Base-by-base conservation (phyloP, 1,140 invertebrate species). In the Drosophila nigrodunni region DNA sequence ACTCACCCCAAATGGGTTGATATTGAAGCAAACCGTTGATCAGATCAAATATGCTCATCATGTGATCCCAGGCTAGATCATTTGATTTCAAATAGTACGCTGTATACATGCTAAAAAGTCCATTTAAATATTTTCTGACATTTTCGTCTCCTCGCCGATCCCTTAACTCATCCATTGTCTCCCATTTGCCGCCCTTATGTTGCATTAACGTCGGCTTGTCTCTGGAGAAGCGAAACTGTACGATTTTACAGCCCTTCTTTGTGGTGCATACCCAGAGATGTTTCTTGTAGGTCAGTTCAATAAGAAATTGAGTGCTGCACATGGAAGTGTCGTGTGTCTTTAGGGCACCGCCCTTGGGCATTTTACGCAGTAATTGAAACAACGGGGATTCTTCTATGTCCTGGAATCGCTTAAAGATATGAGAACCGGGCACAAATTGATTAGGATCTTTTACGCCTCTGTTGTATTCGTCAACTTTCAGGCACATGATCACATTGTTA, bases 301-400 rank as follows among this genome's bases (percentile, higher is more conserved):
- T 73, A 7, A 89, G 50, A 85, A 94, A 97, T 39, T 95, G 94
- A 0, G 93, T 89, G 7, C 94, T 95, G 6, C 94, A 93, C 5
- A 96, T 93, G 0, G 95, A 94, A 7, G 94, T 94, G 66, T 96
- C 95, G 73, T 97, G 96, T 0, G 94, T 92, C 81, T 97, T 96
- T 0, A 97, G 93, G 0, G 94, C 95, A 0, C 94, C 95, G 5
- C 96, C 96, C 93, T 96, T 95, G 0, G 96, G 95, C 93, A 96
- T 94, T 25, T 93, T 93, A 65, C 93, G 90, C 7, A 97, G 94
- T 2, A 97, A 93, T 49, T 94, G 83, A 78, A 95, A 97, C 0
- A 97, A 94, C 64, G 94, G 90, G 0, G 96, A 96, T 0, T 93
- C 70, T 5, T 94, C 93, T 18, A 97, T 95, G 2, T 93, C 68